Base-by-base conservation (phyloP, 1,140 invertebrate species). In the Brachionus rotundiformis region DNA sequence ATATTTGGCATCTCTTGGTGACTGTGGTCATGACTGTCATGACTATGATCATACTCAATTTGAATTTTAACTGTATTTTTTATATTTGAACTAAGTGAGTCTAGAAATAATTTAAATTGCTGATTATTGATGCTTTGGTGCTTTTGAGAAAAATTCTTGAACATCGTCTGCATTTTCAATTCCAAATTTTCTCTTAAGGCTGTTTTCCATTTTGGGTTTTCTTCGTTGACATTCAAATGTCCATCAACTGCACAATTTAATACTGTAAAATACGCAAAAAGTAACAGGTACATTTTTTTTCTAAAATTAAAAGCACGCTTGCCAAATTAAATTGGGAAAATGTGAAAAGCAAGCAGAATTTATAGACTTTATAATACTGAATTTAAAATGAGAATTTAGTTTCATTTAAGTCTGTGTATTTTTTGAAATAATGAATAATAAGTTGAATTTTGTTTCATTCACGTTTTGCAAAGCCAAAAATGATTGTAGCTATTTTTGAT, bases 21-120 rank as follows among this genome's bases (percentile, higher is more conserved):
- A 68, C 63, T 68, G 63, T 68, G 63, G 19, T 68, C 63, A 36
- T 68, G 63, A 8, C n/a, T 13, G 5, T 68, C 63, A 68, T 68
- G 63, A 13, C 36, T 31, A 68, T 68, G 63, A 68, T 68, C 11
- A 39, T 68, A 4, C 1, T 39, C 63, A 8, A 36, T n/a, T 19
- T 68, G 29, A 3, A 10, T 36, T 16, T 68, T 31, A 19, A 36
- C 63, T 3, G 29, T 36, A 13, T 36, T 33, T 4, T 31, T 16
- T 3, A 29, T 63, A 3, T 63, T n/a, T 27, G 10, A 29, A 11
- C 61, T 11, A 11, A 63, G 4, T 11, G 61, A 63, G 10, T 63
- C 25, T 29, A 33, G 13, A 27, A 63, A 63, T 27, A 13, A 13
- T 31, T 63, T 29, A 2, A 29, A 31, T 1, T 63, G 61, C 8